Evolutionary conservation across 1,140 invertebrate genomes (phyloP).

Genomic region (Bombus balteatus): DNA sequence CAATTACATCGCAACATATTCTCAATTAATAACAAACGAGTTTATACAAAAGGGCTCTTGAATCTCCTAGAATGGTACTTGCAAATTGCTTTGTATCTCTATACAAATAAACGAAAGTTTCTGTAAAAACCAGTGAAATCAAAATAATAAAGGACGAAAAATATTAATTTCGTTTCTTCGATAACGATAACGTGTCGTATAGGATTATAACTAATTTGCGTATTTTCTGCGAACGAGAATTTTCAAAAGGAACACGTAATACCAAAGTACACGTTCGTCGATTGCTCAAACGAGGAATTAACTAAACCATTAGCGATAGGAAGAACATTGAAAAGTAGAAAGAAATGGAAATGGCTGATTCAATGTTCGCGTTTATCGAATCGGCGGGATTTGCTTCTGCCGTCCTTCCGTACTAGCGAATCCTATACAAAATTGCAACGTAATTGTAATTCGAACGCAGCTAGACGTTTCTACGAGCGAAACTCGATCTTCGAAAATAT

Average conservation of each 20-base stretch:
- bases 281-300: constrained; percentile 24
- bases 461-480: not conserved
- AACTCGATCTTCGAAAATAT: not conserved
- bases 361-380: constrained; percentile 40
- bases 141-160: not conserved
- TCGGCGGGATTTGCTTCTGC: constrained; percentile 60
- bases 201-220: too few relatives aligned
- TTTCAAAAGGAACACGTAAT: not conserved
- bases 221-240: not conserved
- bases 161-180: not conserved
- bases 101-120: not conserved
- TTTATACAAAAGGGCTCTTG: not conserved
- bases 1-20: not conserved
- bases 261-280: not conserved
- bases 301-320: not conserved
- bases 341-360: constrained; percentile 32
- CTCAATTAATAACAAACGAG: not conserved
- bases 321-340: too few relatives aligned
- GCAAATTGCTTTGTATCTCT: not conserved
- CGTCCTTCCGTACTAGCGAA: constrained; percentile 58
- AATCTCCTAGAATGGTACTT: not conserved
- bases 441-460: constrained; percentile 2
- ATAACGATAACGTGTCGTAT: not conserved
- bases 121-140: not conserved
- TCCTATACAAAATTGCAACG: constrained; percentile 51